phyloP scores from a whole-genome alignment of 2,888 invertebrate genomes.

The Choristoneura rosaceana region DNA sequence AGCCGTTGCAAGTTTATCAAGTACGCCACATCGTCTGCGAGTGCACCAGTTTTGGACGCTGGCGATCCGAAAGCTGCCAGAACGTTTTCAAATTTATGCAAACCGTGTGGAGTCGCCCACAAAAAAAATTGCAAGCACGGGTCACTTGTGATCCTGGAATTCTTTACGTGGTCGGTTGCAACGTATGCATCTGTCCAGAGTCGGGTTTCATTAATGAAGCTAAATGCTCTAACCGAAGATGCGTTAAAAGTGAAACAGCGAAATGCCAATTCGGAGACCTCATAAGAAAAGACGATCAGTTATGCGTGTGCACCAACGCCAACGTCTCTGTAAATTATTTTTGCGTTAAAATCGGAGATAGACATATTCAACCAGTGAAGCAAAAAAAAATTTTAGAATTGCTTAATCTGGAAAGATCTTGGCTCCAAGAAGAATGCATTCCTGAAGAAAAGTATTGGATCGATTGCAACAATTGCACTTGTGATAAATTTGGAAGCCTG shows the following conservation, averaged over 20 bases:
- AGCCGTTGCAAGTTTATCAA: slow-evolving; percentile 52
- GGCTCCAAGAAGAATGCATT: slow-evolving; percentile 41
- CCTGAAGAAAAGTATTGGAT: slow-evolving; percentile 45
- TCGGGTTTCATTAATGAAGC: slow-evolving; percentile 49
- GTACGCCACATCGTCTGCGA: slow-evolving; percentile 56
- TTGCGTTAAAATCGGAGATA: slow-evolving; percentile 52
- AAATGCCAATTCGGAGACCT: slow-evolving; percentile 59
- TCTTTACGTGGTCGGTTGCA: slow-evolving; percentile 62
- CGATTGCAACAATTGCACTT: slow-evolving; percentile 62
- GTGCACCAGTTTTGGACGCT: slow-evolving; percentile 57
- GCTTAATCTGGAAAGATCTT: slow-evolving; percentile 44
- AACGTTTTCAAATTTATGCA: slow-evolving; percentile 50
- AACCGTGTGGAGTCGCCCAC: slow-evolving; percentile 39
- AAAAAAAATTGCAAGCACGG: slow-evolving; percentile 47
- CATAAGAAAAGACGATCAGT: slow-evolving; percentile 51
- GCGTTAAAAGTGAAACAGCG: slow-evolving; percentile 55
- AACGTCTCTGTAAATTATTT: slow-evolving; percentile 60
- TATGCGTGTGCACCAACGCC: slow-evolving; percentile 64
- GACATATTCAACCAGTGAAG: slow-evolving; percentile 50
- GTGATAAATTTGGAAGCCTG: slow-evolving; percentile 46
- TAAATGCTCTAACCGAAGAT: slow-evolving; percentile 59
- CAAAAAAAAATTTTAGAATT: slow-evolving; percentile 46
- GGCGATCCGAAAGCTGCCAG: slow-evolving; percentile 59
- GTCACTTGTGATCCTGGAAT: slow-evolving; percentile 53
- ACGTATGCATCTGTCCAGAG: slow-evolving; percentile 59